Base-by-base conservation (phyloP, 2,113 vertebrate species). In the Fukomys damarensis region DNA sequence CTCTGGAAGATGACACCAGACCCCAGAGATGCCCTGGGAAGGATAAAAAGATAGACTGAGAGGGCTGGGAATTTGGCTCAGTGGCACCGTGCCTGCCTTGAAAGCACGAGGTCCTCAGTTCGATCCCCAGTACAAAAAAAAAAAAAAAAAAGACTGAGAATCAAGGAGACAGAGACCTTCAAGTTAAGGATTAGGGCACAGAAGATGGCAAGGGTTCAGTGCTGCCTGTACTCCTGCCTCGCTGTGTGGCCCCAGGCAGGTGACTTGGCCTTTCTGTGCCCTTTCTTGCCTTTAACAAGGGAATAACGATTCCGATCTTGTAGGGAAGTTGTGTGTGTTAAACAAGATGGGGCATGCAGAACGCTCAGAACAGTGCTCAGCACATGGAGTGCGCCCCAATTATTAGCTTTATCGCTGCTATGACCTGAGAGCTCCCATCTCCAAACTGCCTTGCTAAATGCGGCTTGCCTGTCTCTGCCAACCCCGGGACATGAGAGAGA, bases 241-340 rank as follows among this genome's bases (percentile, higher is more conserved):
- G 46, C 77, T 66, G 12, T 26, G 19, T 32, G 61, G 6, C 22
- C 76, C 89, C 74, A 35, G 16, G n/a, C 14, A 41, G n/a, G 11
- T n/a, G 59, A n/a, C 82, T 88, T 82, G 32, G n/a, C 81, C 41
- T 86, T 52, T 83, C 94, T 89, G 72, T 52, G 49, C 49, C 52
- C 26, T 35, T 63, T 66, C 56, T 28, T 0, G 4, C 14, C 43
- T 92, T 2, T 76, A 11, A 63, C 13, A 41, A 54, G 14, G 19
- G 35, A 11, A 86, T n/a, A 77, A 56, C 46, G 74, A 76, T 79
- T 82, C 88, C 59, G 92, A 13, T 38, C 61, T 46, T 35, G 5
- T 10, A 61, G 19, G 5, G 61, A 63, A 63, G 26, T 49, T 58
- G 24, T 65, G 24, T 61, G 20, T 41, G 10, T 70, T 76, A 86